Evolutionary conservation across 1,140 invertebrate genomes (phyloP).

Genomic region (Drosophila kikkawai): DNA sequence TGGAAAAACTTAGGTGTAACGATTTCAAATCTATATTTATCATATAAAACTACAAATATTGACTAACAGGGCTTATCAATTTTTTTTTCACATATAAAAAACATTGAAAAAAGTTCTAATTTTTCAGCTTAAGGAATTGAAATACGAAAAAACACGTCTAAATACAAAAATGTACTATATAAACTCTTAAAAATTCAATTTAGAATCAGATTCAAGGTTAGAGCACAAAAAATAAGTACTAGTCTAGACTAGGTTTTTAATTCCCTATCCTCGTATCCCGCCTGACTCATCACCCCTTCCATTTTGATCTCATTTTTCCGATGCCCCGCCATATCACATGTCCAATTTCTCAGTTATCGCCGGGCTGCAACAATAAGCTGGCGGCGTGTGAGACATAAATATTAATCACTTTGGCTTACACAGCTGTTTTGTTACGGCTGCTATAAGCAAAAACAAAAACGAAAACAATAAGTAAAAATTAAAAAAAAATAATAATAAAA

Average conservation of each 20-base stretch:
- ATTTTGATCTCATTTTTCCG: slow-evolving; percentile 11
- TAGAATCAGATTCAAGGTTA: not conserved
- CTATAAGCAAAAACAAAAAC: slow-evolving; percentile 16
- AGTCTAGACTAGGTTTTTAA: too few species aligned
- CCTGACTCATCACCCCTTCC: slow-evolving; percentile 1
- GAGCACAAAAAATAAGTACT: too few species aligned
- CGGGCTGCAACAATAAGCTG: slow-evolving; percentile 12
- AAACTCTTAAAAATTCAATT: not conserved
- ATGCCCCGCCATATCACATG: slow-evolving; percentile 18
- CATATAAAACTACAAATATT: not conserved
- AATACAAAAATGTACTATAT: not conserved
- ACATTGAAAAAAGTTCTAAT: too few species aligned
- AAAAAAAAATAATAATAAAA: not conserved
- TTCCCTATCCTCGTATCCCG: not conserved
- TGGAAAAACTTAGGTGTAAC: not conserved
- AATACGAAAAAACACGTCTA: too few species aligned
- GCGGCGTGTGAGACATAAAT: slow-evolving; percentile 30
- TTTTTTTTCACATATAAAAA: too few species aligned
- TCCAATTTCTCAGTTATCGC: slow-evolving; percentile 19
- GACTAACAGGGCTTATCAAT: too few species aligned
- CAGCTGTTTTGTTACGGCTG: slow-evolving; percentile 26
- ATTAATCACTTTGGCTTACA: slow-evolving; percentile 36
- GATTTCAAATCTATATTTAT: not conserved
- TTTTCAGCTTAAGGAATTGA: not conserved
- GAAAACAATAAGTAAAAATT: slow-evolving; percentile 7